Conservation (phyloP, 2,888 invertebrate species). For the Protophormia terraenovae region DNA sequence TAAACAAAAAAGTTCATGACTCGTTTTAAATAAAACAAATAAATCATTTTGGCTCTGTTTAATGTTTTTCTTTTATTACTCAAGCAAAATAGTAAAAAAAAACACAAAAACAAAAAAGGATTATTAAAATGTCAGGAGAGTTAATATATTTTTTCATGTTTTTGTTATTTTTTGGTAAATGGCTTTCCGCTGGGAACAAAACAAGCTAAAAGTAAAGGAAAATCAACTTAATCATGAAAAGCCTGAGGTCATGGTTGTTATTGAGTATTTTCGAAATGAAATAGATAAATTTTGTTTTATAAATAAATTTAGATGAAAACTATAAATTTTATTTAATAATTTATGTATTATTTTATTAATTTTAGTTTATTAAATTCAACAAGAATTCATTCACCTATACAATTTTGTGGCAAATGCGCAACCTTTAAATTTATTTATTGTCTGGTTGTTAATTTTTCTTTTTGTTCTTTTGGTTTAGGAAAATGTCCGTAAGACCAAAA, state of each 20-base stretch:
- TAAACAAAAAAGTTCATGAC: constrained; percentile 49
- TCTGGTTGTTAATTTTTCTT: constrained; percentile 36
- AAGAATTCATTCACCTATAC: constrained; percentile 38
- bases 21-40: constrained; percentile 39
- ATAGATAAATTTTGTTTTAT: background rate
- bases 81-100: constrained; percentile 11
- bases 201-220: background rate
- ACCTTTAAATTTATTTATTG: constrained; percentile 55
- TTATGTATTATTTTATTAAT: background rate
- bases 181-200: constrained; percentile 15
- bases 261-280: background rate
- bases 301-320: constrained; percentile 27
- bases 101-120: no score
- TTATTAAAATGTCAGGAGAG: constrained; percentile 58
- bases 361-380: background rate
- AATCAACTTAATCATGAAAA: background rate
- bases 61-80: background rate
- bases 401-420: constrained; percentile 23
- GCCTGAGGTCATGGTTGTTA: constrained; percentile 33
- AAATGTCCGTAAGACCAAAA: background rate
- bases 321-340: background rate
- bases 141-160: constrained; percentile 35
- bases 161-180: constrained; percentile 22
- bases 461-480: background rate
- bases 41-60: constrained; percentile 52